Evolutionary conservation across 1,140 invertebrate genomes (phyloP).

Genomic region (Bombus turneri): DNA sequence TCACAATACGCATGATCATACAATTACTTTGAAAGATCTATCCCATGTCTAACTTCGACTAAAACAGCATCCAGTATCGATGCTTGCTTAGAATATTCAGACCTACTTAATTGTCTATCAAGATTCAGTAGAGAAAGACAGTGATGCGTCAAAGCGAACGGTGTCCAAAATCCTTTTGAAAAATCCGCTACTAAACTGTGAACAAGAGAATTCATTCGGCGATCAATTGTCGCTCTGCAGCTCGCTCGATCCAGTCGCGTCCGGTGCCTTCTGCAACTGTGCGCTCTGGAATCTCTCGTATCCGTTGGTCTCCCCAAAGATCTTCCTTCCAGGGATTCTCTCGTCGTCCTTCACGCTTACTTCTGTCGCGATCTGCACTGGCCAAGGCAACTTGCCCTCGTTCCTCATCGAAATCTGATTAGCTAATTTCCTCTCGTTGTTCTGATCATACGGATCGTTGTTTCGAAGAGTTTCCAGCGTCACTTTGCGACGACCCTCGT

Average conservation of each 20-base stretch:
- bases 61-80: too few species aligned
- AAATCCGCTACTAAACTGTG: background rate
- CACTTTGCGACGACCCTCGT: constrained; percentile 58
- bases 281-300: constrained; percentile 75
- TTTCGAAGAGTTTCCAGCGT: constrained; percentile 59
- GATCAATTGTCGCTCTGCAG: constrained; percentile 62
- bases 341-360: constrained; percentile 81
- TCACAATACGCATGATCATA: constrained; percentile 1
- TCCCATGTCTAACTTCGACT: too few species aligned
- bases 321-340: constrained; percentile 75
- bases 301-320: constrained; percentile 71
- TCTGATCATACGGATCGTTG: constrained; percentile 56
- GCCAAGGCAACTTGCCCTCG: constrained; percentile 76
- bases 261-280: constrained; percentile 67
- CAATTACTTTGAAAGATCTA: background rate
- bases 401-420: constrained; percentile 65
- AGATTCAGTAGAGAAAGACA: background rate
- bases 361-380: constrained; percentile 80
- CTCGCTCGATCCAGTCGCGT: constrained; percentile 64
- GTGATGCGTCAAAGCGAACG: background rate
- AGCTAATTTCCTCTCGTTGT: constrained; percentile 67
- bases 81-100: too few species aligned
- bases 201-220: background rate
- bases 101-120: background rate
- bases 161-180: background rate